A percentile compares a stretch with the other conserved stretches of the same genome.
These are phyloP conservation scores for Phasia obesa DNA, from an alignment of 2,888 invertebrate genomes.

Conservation along the genomic window DNA sequence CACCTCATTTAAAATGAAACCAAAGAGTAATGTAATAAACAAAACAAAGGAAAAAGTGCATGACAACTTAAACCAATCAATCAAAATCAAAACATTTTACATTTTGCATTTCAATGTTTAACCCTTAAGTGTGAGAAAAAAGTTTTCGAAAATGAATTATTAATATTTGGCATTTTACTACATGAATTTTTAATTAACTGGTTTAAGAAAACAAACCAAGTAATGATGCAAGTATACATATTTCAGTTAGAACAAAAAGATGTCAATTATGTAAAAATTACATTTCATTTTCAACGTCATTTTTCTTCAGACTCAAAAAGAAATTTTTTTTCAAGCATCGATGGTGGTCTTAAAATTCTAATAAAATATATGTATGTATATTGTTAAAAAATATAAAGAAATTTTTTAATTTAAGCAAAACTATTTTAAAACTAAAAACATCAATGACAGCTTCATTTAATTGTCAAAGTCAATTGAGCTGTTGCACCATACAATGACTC, in stretches of 20 bases:
- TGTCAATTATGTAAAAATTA: not conserved
- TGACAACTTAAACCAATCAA: conserved; percentile 52
- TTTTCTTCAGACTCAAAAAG: not conserved
- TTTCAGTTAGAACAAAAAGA: not conserved
- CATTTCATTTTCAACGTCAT: not conserved
- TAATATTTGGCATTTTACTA: not conserved
- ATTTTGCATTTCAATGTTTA: conserved; percentile 25
- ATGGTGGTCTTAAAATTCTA: conserved; percentile 41
- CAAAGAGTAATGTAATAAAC: conserved; percentile 1
- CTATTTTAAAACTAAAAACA: conserved; percentile 16
- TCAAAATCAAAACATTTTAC: conserved; percentile 46
- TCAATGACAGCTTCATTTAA: conserved; percentile 32
- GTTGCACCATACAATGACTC: conserved; percentile 48
- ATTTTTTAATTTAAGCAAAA: not conserved
- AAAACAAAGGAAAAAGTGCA: conserved; percentile 1
- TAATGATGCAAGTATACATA: not conserved
- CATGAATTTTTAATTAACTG: not conserved
- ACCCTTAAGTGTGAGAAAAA: conserved; percentile 39
- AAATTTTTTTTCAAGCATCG: not conserved
- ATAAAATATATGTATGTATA: not conserved
- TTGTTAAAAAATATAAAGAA: not conserved
- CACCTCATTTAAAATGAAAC: conserved; percentile 26
- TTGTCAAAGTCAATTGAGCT: conserved; percentile 43
- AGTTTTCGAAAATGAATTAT: not conserved
- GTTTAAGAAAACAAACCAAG: not conserved